Conservation (phyloP, 2,113 vertebrate genomes). For the Amphiprion percula region DNA sequence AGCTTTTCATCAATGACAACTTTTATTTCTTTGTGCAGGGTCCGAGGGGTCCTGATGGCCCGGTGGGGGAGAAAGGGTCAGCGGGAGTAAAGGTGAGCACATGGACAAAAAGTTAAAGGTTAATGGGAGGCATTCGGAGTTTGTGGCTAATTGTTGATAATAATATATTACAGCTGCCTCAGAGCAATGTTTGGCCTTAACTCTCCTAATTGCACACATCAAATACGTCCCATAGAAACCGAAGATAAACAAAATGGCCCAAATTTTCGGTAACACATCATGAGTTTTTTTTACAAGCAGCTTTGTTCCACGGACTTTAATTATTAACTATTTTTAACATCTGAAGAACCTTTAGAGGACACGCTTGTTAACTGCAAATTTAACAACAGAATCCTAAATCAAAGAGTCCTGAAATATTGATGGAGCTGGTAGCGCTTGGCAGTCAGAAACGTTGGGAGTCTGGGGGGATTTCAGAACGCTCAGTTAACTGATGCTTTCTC, state of each 20-base stretch:
- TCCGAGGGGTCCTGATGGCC: slow-evolving; percentile 91
- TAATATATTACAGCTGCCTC: background rate
- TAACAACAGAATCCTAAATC: slow-evolving; percentile 49
- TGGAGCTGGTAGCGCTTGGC: slow-evolving; percentile 24
- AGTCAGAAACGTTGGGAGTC: slow-evolving; percentile 38
- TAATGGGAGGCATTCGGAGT: background rate
- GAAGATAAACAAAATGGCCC: slow-evolving; percentile 17
- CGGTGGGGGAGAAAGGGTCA: slow-evolving; percentile 87
- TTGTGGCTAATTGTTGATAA: background rate
- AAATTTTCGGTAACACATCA: background rate
- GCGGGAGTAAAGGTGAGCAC: slow-evolving; percentile 88
- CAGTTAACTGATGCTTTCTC: slow-evolving; percentile 32
- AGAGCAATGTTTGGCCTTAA: slow-evolving; percentile 4
- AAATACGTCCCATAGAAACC: slow-evolving; percentile 11
- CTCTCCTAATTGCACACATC: slow-evolving; percentile 18
- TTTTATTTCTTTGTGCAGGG: slow-evolving; percentile 83
- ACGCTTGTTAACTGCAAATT: slow-evolving; percentile 42
- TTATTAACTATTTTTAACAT: slow-evolving; percentile 60
- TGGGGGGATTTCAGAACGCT: slow-evolving; percentile 44
- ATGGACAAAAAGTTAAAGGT: slow-evolving; percentile 16
- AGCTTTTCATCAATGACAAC: slow-evolving; percentile 30
- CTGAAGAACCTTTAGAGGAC: slow-evolving; percentile 42
- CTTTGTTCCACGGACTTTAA: slow-evolving; percentile 42
- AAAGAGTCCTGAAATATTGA: slow-evolving; percentile 55
- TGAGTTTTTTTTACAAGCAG: slow-evolving; percentile 20